These are phyloP conservation scores for Agrochola circellaris DNA, from an alignment of 2,888 invertebrate genomes.

Conservation along the genomic window DNA sequence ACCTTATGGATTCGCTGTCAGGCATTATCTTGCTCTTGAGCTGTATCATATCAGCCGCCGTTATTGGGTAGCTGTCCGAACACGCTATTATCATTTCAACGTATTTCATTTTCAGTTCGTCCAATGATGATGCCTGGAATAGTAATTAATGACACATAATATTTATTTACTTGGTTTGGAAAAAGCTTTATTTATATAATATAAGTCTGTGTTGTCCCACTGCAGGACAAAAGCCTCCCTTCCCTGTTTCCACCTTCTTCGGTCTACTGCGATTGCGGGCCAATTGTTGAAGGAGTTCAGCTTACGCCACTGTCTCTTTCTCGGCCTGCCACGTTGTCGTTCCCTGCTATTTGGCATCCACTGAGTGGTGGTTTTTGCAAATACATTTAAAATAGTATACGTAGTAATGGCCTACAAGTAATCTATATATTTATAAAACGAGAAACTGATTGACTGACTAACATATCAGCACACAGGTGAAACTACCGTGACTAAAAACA, in stretches of 20 bases:
- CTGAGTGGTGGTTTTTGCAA: neutral
- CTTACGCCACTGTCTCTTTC: neutral
- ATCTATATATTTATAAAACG: neutral
- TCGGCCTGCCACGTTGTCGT: neutral
- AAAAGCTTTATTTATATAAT: neutral
- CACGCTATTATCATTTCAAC: conserved; percentile 75
- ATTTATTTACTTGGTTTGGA: neutral
- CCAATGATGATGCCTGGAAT: conserved; percentile 59
- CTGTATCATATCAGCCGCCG: conserved; percentile 71
- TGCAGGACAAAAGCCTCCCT: neutral
- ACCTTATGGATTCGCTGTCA: conserved; percentile 78
- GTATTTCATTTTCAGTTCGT: conserved; percentile 76
- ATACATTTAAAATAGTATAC: neutral
- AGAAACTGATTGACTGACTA: neutral
- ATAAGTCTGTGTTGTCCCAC: neutral
- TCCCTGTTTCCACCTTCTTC: neutral
- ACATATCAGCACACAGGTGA: neutral
- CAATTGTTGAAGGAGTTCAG: neutral
- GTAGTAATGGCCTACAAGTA: neutral
- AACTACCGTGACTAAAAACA: neutral
- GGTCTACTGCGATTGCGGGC: neutral
- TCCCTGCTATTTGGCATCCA: neutral
- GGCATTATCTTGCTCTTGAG: conserved; percentile 77
- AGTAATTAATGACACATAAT: neutral
- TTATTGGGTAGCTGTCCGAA: conserved; percentile 69